A percentile compares a stretch with the other conserved stretches of the same genome.
Conservation (phyloP, 2,888 invertebrate species). For the Resseliella maxima region DNA sequence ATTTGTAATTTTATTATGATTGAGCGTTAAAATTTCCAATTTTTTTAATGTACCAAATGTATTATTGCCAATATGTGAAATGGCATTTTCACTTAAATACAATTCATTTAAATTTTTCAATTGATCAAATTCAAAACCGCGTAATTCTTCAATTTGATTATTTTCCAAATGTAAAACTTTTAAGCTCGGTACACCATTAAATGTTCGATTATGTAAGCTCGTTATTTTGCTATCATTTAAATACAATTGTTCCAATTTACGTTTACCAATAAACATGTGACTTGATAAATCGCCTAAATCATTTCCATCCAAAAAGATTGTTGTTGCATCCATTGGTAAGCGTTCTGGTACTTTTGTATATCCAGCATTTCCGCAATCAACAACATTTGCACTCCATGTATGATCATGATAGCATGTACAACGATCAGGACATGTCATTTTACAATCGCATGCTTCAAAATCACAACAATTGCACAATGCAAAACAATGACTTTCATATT, state of each 20-base stretch:
- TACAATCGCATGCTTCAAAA: constrained; percentile 90
- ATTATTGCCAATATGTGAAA: constrained; percentile 78
- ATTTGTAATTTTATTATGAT: constrained; percentile 82
- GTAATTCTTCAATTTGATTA: constrained; percentile 77
- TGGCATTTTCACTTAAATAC: constrained; percentile 81
- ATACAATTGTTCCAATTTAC: constrained; percentile 80
- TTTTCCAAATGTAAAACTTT: constrained; percentile 81
- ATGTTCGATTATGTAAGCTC: constrained; percentile 82
- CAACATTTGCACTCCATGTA: constrained; percentile 86
- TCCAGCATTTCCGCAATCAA: constrained; percentile 82
- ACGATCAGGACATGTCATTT: constrained; percentile 88
- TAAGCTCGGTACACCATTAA: constrained; percentile 81
- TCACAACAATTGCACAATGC: constrained; percentile 90
- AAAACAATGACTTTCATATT: constrained; percentile 85
- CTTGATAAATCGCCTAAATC: constrained; percentile 81
- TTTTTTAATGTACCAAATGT: constrained; percentile 81
- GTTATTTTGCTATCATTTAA: constrained; percentile 83
- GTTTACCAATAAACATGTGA: constrained; percentile 88
- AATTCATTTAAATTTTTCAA: constrained; percentile 79
- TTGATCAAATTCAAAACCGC: constrained; percentile 83
- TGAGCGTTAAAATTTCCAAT: constrained; percentile 78
- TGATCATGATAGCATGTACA: constrained; percentile 90
- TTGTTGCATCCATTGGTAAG: constrained; percentile 91
- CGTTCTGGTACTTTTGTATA: constrained; percentile 80
- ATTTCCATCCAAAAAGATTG: constrained; percentile 87